Percentiles rank a stretch among this genome's conserved stretches.
These are phyloP conservation scores for Epinotia bilunana DNA, from an alignment of 2,888 invertebrate species.

Conservation along the genomic window DNA sequence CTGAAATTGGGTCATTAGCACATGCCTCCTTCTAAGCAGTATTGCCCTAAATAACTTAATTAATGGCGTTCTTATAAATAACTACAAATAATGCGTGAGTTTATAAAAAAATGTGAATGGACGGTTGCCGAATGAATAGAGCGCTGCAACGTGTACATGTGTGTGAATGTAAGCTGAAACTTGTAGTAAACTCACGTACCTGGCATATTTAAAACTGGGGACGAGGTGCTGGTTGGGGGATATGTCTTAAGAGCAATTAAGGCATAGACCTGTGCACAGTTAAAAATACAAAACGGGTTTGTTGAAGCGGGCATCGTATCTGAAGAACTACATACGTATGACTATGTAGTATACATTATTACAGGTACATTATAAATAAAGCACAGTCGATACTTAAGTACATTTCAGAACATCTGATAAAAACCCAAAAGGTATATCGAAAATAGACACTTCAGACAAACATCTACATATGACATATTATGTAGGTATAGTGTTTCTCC, in stretches of 20 bases:
- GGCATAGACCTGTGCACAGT: background rate
- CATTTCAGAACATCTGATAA: background rate
- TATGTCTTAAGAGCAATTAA: background rate
- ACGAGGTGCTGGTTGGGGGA: background rate
- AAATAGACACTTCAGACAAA: conserved; percentile 9
- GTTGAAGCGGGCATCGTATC: background rate
- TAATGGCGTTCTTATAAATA: conserved; percentile 3
- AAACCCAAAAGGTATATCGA: background rate
- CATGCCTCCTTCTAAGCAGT: conserved; percentile 17
- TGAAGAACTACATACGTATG: background rate
- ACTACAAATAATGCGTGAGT: background rate
- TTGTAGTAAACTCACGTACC: background rate
- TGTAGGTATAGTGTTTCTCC: background rate
- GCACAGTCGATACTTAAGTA: conserved; percentile 19
- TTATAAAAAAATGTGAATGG: background rate
- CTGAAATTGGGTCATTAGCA: conserved; percentile 37
- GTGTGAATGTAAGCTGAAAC: background rate
- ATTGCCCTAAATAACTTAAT: conserved; percentile 8
- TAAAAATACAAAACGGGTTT: background rate
- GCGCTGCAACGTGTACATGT: background rate
- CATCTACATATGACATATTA: background rate
- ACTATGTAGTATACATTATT: background rate
- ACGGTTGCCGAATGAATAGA: background rate
- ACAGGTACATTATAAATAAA: background rate
- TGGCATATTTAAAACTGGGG: background rate